Base-by-base conservation (phyloP, 2,113 vertebrate species). In the Ictidomys tridecemlineatus region DNA sequence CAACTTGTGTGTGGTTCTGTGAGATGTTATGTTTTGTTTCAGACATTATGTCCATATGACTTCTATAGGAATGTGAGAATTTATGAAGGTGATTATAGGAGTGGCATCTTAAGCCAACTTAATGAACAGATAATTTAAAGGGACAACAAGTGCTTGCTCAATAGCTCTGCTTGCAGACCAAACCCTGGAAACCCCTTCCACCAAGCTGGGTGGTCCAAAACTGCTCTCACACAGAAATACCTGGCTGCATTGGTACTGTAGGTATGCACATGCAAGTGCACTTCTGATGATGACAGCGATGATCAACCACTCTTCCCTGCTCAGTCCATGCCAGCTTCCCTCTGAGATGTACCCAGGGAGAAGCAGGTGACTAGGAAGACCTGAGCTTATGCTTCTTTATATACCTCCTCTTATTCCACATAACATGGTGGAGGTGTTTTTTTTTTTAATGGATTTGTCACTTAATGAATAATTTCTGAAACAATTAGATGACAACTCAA, bases 221-320 rank as follows among this genome's bases (percentile, higher is more conserved):
- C 34, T 7, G 2, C 4, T 42, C 20, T 7, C 13, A 53, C 13
- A 0, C 26, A 61, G 42, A 73, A 61, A 42, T 1, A 12, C 30
- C 2, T 20, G 14, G 30, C 8, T 69, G 12, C 22, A 5, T 16
- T 45, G 1, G 8, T 22, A 30, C 1, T 5, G 0, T 5, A 4
- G 2, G n/a, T 9, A 0, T 51, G 7, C 18, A 3, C 1, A 16
- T 3, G 4, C 2, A 45, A 6, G 2, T 20, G 20, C 9, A 17
- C 0, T 0, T 39, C 89, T 4, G 1, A 17, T 2, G 17, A 6
- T 77, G 30, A 16, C 0, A 0, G 1, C 22, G n/a, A 48, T 34
- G 34, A 28, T 14, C 5, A 39, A 32, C 5, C 7, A 11, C 8
- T 37, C 32, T 67, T 30, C 4, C 63, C 22, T 10, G 69, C 10